phyloP scores from a whole-genome alignment of 2,113 vertebrate genomes.

The Conger conger region DNA sequence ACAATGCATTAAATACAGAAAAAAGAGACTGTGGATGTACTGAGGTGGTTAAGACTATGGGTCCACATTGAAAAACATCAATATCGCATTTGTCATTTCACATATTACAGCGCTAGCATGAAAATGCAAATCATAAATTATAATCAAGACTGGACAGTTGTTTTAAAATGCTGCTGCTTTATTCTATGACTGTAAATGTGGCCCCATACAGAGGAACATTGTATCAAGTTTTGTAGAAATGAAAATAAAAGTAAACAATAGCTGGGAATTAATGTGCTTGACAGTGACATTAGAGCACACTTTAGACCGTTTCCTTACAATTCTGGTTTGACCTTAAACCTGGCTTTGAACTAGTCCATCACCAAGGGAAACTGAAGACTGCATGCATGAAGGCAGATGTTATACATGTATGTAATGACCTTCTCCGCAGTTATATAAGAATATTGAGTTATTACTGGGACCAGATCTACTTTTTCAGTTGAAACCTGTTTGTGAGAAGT shows the following conservation, averaged over 20 bases:
- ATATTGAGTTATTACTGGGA: conserved; percentile 10
- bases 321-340: neutral
- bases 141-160: conserved; percentile 37
- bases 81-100: conserved; percentile 61
- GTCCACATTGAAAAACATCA: conserved; percentile 29
- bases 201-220: neutral
- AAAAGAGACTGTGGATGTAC: conserved; percentile 54
- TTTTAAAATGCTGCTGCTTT: conserved; percentile 40
- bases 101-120: conserved; percentile 59
- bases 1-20: conserved; percentile 63
- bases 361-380: neutral
- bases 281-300: neutral
- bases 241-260: neutral
- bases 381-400: conserved; percentile 14
- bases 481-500: conserved; percentile 20
- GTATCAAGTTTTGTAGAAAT: too few relatives aligned
- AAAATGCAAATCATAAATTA: conserved; percentile 34
- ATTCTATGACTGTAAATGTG: neutral
- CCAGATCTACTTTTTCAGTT: conserved; percentile 18
- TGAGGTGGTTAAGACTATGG: conserved; percentile 49
- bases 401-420: conserved; percentile 23
- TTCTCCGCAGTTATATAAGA: neutral
- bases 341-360: neutral
- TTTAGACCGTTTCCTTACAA: neutral
- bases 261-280: neutral